A percentile compares a stretch with the other conserved stretches of the same genome.
Conservation (phyloP, 2,888 invertebrate species). For the Quadriops clusia region DNA sequence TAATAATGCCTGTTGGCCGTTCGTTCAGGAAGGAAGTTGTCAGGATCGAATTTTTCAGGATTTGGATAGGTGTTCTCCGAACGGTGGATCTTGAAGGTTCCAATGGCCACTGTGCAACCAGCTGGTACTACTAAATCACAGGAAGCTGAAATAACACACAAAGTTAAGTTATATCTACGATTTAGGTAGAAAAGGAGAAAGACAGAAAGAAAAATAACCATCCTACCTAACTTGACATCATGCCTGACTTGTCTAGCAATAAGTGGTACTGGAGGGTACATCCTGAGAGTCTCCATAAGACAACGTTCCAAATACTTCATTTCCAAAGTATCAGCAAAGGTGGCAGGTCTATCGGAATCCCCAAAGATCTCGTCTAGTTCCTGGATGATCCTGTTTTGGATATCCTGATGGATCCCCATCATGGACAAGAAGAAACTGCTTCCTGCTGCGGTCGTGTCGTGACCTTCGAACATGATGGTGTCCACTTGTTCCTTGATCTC, state of each 20-base stretch:
- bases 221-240: conserved; percentile 55
- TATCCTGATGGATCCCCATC: conserved; percentile 67
- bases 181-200: neutral
- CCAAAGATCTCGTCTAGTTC: conserved; percentile 68
- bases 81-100: conserved; percentile 56
- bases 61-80: conserved; percentile 53
- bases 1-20: conserved; percentile 66
- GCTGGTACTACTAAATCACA: conserved; percentile 54
- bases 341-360: conserved; percentile 61
- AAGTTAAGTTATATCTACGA: conserved; percentile 3
- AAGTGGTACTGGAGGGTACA: conserved; percentile 71
- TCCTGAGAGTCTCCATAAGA: conserved; percentile 60
- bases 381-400: conserved; percentile 63
- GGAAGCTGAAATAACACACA: conserved; percentile 38
- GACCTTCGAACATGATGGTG: conserved; percentile 83
- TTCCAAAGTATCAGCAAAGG: conserved; percentile 63
- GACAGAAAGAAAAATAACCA: too few relatives aligned
- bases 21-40: conserved; percentile 67
- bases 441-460: conserved; percentile 76
- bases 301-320: conserved; percentile 76
- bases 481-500: conserved; percentile 81
- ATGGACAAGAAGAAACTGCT: conserved; percentile 78
- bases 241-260: conserved; percentile 60
- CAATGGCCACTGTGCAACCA: conserved; percentile 56
- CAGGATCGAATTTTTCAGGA: conserved; percentile 62